A percentile compares a stretch with the other conserved stretches of the same genome.
These are phyloP conservation scores for Cremastinae sp. DNA, from an alignment of 2,888 invertebrate genomes.

Conservation along the genomic window DNA sequence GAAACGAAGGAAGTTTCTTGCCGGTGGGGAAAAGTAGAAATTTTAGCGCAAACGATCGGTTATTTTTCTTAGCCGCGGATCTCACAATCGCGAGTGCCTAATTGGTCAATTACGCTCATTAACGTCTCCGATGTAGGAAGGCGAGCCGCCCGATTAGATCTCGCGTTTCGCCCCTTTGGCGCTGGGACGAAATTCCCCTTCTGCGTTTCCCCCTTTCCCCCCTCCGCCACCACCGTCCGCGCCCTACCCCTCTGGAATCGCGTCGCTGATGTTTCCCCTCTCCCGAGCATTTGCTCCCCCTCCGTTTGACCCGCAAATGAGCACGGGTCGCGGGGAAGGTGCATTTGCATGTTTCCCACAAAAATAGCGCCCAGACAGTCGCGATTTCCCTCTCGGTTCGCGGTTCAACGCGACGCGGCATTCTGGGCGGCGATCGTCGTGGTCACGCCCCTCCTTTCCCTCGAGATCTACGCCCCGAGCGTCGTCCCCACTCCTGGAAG, in stretches of 20 bases:
- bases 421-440: conserved; percentile 55
- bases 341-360: conserved; percentile 54
- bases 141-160: conserved; percentile 76
- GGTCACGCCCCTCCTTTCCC: conserved; percentile 58
- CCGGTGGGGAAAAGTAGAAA: conserved; percentile 61
- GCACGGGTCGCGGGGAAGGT: conserved; percentile 28
- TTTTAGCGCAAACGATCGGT: conserved; percentile 61
- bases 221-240: conserved; percentile 32
- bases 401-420: background rate
- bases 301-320: background rate
- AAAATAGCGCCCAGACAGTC: conserved; percentile 47
- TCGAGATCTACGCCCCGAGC: conserved; percentile 7
- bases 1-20: background rate
- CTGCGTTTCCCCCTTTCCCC: conserved; percentile 47
- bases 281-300: background rate
- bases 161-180: conserved; percentile 66
- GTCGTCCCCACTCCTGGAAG: conserved; percentile 50
- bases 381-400: conserved; percentile 8
- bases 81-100: conserved; percentile 75
- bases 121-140: conserved; percentile 77
- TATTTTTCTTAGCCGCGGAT: conserved; percentile 69
- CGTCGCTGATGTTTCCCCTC: conserved; percentile 18
- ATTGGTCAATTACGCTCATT: conserved; percentile 81
- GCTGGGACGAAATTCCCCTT: conserved; percentile 51
- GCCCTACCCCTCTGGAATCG: conserved; percentile 33